Evolutionary conservation across 92 coral and sea anemone genomes (phyloP), one percentile per base, ranked within the genome.

Genomic region (Pocillopora grandis): DNA sequence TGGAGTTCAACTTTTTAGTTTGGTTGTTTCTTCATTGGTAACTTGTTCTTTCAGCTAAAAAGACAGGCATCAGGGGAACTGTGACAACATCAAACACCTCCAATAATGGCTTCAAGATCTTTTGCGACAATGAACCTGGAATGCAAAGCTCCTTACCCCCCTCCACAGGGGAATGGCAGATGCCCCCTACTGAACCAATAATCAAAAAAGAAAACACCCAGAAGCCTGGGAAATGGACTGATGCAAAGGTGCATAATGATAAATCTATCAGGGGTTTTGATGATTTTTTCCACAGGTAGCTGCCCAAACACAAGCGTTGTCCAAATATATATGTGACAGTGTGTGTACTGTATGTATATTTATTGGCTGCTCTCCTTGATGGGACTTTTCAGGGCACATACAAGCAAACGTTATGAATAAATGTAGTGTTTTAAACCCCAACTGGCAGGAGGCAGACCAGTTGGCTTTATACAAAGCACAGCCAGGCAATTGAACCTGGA

Each of bases 201-300:
- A 93, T 73, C 48, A 93, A 86, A 58, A 89, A 87, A 72, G 98
- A 95, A 78, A 95, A 95, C 81, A 91, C 90, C 6, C 92, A 87
- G 74, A 89, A 93, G 61, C 93, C 98, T 31, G 97, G 95, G 9
- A 88, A 89, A 77, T 95, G 98, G 98, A 93, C 86, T 62, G 88
- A 82, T 5, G 85, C 82, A 15, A 93, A 89, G 95, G 98, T 93
- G 36, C 0, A 76, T 9, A 12, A 12, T 59, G 31, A 27, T 59
- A 59, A 2, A 12, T 16, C 62, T 59, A 59, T 12, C 14, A 59
- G 14, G 14, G 3, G 14, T 16, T 16, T 59, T 1, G 1, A 42
- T 42, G 8, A 42, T 42, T 42, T 42, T 42, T 42, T 42, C 8
- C 52, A 42, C 1, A 42, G 52, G 52, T 7, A 42, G 52, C 52